A percentile compares a stretch with the other conserved stretches of the same genome.
Conservation (phyloP, 2,797 vertebrate species). For the Rhadinocentrus ornatus region DNA sequence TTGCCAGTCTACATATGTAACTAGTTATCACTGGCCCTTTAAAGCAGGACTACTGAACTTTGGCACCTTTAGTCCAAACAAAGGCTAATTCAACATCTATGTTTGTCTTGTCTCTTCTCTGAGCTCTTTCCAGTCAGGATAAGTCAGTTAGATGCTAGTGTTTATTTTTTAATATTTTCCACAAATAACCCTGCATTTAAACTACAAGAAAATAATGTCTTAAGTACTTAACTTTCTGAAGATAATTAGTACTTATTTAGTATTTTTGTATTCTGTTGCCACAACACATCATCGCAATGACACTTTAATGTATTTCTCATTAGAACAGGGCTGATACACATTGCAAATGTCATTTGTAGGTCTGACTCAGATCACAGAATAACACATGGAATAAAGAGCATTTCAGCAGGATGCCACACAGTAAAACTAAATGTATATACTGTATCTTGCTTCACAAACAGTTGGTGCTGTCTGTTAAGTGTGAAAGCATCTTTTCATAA, state of each 20-base stretch:
- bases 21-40: not conserved
- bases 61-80: too few species aligned
- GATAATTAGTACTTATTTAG: too few species aligned
- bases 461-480: not conserved
- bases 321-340: conserved; percentile 43
- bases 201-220: too few species aligned
- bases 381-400: conserved; percentile 31
- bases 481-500: conserved; percentile 16
- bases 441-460: conserved; percentile 39
- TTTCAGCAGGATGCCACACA: conserved; percentile 2
- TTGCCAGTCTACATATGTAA: too few species aligned
- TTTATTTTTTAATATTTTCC: not conserved
- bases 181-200: not conserved
- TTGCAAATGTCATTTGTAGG: conserved; percentile 31
- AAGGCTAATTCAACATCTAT: too few species aligned
- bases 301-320: conserved; percentile 67
- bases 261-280: too few species aligned
- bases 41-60: not conserved
- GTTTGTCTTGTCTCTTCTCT: too few species aligned
- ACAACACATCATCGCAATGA: too few species aligned
- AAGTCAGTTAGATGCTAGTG: too few species aligned
- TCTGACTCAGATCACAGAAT: conserved; percentile 45
- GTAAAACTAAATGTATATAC: conserved; percentile 37
- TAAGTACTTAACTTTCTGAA: too few species aligned
- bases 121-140: too few species aligned